Base-by-base conservation (phyloP, 2,113 vertebrate genomes). In the Bubo scandiacus region DNA sequence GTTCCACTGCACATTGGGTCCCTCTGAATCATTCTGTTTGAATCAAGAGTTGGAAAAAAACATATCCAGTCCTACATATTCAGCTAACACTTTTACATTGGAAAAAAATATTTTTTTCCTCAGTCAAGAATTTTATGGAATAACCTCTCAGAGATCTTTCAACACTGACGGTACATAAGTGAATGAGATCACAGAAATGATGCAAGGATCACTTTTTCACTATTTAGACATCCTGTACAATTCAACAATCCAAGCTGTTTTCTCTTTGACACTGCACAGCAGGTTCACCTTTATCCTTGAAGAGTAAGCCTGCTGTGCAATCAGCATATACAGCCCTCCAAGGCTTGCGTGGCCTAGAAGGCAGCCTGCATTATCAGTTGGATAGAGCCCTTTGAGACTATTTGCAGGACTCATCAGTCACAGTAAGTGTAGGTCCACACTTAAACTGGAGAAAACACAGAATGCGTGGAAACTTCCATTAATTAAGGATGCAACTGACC, bases 341-440 rank as follows among this genome's bases (percentile, higher is more conserved):
- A 96, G 95, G 92, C 88, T 84, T 63, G 90, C 12, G 8, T 90
- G 93, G 94, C 96, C 95, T 94, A 93, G 52, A 90, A 95, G 91
- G 55, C 83, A 95, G 72, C 27, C 86, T 74, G 77, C 57, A 49
- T 82, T 80, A 52, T 78, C 54, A 65, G 6, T 19, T 57, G 43
- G 36, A 66, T 18, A 42, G 81, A 89, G 71, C 63, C 88, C 61
- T 82, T 29, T 4, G 81, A 88, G 96, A 95, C 88, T 70, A 72
- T 77, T 96, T 94, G 66, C 74, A 84, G 68, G 88, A 92, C 17
- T 58, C 81, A 93, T 81, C 86, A 92, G 66, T 78, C 83, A 93
- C 66, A 80, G 82, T 54, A 72, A 94, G 57, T 36, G n/a, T 66
- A 87, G 55, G 84, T 30, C 29, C 80, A 78, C 52, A 55, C n/a